phyloP scores from a whole-genome alignment of 2,888 invertebrate species.

The Nomada fucata region DNA sequence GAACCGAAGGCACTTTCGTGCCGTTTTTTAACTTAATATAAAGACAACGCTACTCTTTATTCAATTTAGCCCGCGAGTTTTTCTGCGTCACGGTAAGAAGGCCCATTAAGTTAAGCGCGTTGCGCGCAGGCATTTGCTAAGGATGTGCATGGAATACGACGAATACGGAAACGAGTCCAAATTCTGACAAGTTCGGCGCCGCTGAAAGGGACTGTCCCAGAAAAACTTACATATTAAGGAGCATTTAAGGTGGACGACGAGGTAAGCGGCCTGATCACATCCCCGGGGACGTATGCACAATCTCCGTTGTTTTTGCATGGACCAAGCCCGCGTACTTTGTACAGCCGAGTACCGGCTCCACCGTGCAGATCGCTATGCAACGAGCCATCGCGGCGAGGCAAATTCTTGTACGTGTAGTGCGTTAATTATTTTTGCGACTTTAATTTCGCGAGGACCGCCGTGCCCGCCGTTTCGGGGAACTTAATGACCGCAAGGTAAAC shows the following conservation, averaged over 20 bases:
- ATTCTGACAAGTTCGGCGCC: constrained; percentile 71
- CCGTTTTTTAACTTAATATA: constrained; percentile 31
- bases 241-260: constrained; percentile 70
- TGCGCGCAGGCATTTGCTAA: constrained; percentile 64
- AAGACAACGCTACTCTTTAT: constrained; percentile 54
- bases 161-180: constrained; percentile 72
- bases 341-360: constrained; percentile 45
- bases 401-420: constrained; percentile 61
- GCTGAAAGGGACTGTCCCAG: constrained; percentile 63
- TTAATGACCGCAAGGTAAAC: neutral
- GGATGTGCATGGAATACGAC: constrained; percentile 69
- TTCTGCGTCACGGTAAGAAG: constrained; percentile 58
- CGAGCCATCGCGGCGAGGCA: constrained; percentile 42
- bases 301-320: constrained; percentile 72
- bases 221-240: constrained; percentile 76
- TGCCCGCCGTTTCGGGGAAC: constrained; percentile 40
- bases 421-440: constrained; percentile 58
- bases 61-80: constrained; percentile 52
- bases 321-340: constrained; percentile 57
- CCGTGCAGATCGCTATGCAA: constrained; percentile 49
- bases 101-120: constrained; percentile 65
- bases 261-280: constrained; percentile 58
- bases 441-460: neutral
- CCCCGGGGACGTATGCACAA: constrained; percentile 75
- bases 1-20: constrained; percentile 22